Conservation (phyloP, 2,113 vertebrate genomes). For the Malurus cyaneus region DNA sequence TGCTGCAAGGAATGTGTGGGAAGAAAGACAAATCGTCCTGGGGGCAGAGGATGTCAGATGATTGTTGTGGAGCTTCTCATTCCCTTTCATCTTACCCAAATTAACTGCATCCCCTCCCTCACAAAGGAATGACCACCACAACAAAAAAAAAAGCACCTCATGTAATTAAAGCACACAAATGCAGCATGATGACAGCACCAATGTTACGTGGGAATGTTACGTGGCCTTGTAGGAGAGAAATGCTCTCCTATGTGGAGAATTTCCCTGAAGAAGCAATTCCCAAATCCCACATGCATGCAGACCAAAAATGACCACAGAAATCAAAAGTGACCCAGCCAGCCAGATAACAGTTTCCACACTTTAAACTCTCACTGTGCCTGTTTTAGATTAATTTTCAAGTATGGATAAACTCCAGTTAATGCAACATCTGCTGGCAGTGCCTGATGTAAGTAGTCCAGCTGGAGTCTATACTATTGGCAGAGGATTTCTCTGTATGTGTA, state of each 20-base stretch:
- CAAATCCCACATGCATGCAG: background rate
- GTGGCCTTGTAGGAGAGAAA: background rate
- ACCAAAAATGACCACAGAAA: background rate
- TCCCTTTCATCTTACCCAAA: background rate
- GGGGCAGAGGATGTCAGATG: background rate
- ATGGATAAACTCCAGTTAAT: background rate
- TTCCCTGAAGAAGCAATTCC: background rate
- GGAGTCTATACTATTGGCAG: background rate
- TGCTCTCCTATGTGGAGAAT: accelerated
- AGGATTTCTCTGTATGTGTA: background rate
- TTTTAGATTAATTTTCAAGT: background rate
- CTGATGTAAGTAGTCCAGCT: background rate
- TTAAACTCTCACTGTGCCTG: background rate
- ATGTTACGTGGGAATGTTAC: background rate
- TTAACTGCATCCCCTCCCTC: background rate
- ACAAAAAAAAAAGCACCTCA: background rate
- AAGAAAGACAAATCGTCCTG: background rate
- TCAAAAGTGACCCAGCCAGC: background rate
- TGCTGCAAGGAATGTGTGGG: background rate
- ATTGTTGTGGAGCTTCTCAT: background rate
- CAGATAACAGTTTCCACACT: background rate
- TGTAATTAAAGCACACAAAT: background rate
- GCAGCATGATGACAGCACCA: accelerated
- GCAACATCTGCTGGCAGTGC: background rate
- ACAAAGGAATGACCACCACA: background rate